These are phyloP conservation scores for Lumbricus terrestris DNA, from an alignment of 2,888 invertebrate genomes.

Conservation along the genomic window DNA sequence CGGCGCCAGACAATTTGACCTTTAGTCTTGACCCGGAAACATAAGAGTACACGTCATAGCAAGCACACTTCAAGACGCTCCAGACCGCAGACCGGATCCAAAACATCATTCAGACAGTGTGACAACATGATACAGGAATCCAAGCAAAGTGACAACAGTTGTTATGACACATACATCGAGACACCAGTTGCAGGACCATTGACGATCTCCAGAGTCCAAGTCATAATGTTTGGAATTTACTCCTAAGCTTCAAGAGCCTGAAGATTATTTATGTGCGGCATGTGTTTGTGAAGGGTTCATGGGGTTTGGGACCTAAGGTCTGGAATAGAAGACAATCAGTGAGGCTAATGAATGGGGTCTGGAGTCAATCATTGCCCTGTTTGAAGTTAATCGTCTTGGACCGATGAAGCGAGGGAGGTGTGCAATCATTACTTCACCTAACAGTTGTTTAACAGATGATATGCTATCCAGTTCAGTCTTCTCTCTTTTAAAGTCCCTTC, in stretches of 20 bases:
- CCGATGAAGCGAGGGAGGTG: neutral
- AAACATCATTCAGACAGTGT: too few species aligned
- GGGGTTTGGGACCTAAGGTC: neutral
- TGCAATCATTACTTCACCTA: neutral
- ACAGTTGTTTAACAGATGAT: too few species aligned
- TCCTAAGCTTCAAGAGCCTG: too few species aligned
- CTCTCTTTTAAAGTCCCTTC: too few species aligned
- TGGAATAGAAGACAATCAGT: neutral
- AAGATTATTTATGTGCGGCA: neutral
- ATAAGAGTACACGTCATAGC: too few species aligned
- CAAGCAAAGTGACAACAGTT: neutral
- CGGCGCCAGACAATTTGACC: neutral
- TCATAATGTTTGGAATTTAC: neutral
- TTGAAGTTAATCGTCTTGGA: neutral
- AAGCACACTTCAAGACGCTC: neutral
- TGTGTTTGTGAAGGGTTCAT: neutral
- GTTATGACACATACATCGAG: neutral
- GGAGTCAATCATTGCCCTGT: neutral
- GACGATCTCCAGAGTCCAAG: neutral
- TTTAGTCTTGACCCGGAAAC: neutral
- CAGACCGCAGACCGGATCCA: neutral
- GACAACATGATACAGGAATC: neutral
- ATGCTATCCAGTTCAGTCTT: too few species aligned
- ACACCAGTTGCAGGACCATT: neutral
- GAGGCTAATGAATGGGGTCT: neutral